Base-by-base conservation (phyloP, 2,113 vertebrate genomes). In the Psammodynastes pulverulentus region DNA sequence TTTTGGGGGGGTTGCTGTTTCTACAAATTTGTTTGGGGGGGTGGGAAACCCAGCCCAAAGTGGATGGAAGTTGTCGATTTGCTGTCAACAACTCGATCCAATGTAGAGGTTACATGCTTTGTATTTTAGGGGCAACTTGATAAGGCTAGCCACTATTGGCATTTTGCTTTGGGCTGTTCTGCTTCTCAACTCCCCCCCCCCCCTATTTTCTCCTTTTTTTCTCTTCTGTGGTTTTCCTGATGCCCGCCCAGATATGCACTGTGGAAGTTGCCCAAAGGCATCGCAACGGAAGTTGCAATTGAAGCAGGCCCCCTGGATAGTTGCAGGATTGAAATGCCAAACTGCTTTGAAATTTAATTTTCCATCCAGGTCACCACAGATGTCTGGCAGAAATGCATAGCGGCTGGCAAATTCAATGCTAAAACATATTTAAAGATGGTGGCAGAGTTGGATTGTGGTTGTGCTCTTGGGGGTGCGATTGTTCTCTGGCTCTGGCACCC, bases 401-500 rank as follows among this genome's bases (percentile, higher is more conserved):
- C 43, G 91, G 43, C 79, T 95, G 94, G 92, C 21, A 92, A 5
- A 86, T 93, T 4, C 1, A 79, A 29, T 0, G 92, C 94, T 89
- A 92, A 94, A 91, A 72, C 45, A 51, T 21, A 23, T 91, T 93
- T 93, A 49, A 87, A 85, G 62, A 1, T 54, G 19, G 19, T 84
- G 72, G 39, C 90, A 89, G 39, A 93, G 58, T 95, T 49, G 15
- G 92, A 88, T 95, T 95, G 95, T 95, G 92, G 91, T 3, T 0
- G 21, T 52, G 3, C 34, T 92, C 92, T 94, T 88, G 88, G 56
- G 91, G 93, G 46, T 94, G 84, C 1, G 0, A 84, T 95, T 95
- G 93, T 93, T 93, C 86, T 92, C 91, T 95, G 94, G 91, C 90
- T 96, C 94, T 92, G 93, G 51, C 1, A 3, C 17, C 93, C 21